Evolutionary conservation across 2,113 vertebrate genomes (phyloP), one percentile per base, ranked within the genome.

Genomic region (Daubentonia madagascariensis): DNA sequence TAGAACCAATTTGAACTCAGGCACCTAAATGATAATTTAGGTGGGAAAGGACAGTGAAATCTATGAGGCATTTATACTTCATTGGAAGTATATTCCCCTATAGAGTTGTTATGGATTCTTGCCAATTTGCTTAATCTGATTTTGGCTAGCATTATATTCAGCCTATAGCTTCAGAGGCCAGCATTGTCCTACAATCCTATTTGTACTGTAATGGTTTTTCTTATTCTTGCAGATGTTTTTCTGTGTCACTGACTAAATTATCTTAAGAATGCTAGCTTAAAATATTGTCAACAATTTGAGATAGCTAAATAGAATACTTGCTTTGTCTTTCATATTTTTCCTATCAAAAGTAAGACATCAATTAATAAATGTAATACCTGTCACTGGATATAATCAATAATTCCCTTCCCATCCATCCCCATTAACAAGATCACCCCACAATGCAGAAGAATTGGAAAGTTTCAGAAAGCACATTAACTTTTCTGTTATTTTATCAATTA

Each of bases 1-100:
- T 48, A 67, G 70, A 91, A 75, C 86, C 78, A 94, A 22, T 93
- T 95, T 96, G 57, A 93, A 95, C 48, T 59, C 45, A 35, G 35
- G 48, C 22, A 68, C 28, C 76, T 57, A 83, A 85, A 20, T 85
- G 54, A 35, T 72, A 85, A 90, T 85, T 95, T 91, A 89, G 30
- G 28, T 88, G 43, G 32, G 48, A 37, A 86, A 89, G 54, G 78
- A 88, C 35, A 86, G 43, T 73, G 50, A 91, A 63, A 85, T 48
- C 73, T 8, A 11, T 23, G 18, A 96, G 37, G 43, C 52, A 68
- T 94, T 76, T 48, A 52, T 48, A 52, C 67, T 80, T 96, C 43
- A 16, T 40, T 22, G 30, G 30, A 43, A 35, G 3, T 81, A 85
- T 6, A 32, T 86, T 76, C 14, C 61, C 92, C 28, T 63, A 0